Conservation (phyloP, 2,888 invertebrate genomes). For the Drosophila kuntzei region DNA sequence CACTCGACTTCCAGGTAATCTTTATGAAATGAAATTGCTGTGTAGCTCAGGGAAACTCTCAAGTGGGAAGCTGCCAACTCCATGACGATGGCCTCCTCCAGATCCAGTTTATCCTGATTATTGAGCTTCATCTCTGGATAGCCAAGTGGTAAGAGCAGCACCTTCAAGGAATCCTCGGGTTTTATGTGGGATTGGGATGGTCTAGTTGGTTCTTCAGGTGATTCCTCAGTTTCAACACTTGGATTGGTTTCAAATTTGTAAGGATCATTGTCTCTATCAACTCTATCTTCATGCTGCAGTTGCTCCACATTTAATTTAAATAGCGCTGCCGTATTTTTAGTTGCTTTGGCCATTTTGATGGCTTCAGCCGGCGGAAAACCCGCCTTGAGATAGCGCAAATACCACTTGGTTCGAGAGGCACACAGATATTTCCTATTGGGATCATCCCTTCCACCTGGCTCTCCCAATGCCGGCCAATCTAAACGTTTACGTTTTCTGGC, state of each 20-base stretch:
- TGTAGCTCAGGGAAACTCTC: constrained; percentile 31
- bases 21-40: neutral
- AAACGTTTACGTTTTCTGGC: neutral
- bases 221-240: too few relatives aligned
- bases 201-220: too few relatives aligned
- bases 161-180: constrained; percentile 2
- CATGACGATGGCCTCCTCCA: constrained; percentile 44
- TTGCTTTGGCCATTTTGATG: constrained; percentile 31
- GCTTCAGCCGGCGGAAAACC: constrained; percentile 25
- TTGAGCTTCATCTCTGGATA: constrained; percentile 21
- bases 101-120: constrained; percentile 18
- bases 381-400: constrained; percentile 24
- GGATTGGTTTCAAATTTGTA: neutral
- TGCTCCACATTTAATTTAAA: neutral
- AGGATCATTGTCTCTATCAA: neutral
- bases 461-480: neutral
- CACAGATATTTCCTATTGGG: constrained; percentile 4
- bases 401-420: constrained; percentile 40
- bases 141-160: constrained; percentile 24
- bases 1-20: constrained; percentile 30
- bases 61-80: constrained; percentile 20
- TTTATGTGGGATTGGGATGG: too few relatives aligned
- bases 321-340: constrained; percentile 32
- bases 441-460: constrained; percentile 7
- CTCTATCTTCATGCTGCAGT: neutral